Evolutionary conservation across 2,888 invertebrate genomes (phyloP), one percentile per base, ranked within the genome.

Genomic region (Drosophila neoperkinsi): DNA sequence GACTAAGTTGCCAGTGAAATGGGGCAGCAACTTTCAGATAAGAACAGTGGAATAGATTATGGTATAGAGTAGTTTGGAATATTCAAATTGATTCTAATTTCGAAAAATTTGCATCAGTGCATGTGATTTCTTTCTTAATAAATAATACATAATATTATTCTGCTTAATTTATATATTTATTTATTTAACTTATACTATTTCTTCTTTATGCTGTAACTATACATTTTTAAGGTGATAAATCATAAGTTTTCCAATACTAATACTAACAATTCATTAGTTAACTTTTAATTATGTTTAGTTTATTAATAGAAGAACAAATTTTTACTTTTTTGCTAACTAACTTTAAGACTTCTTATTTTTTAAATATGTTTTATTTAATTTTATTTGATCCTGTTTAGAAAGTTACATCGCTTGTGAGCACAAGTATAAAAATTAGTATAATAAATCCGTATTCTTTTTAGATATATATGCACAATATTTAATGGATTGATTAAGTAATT

Each of bases 1-100:
- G 11, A 13, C 13, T 30, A 55, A 70, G 43, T 30, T 41, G 13
- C 18, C 3, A 33, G 28, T 58, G 28, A 73, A 74, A 53, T 73
- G 41, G 73, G 52, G 13, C 60, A 72, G 4, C 18, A 57, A 61
- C 61, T 36, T 34, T n/a, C 16, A 25, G 61, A 55, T 43, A 52
- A 49, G 34, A 46, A 46, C 25, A 52, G 43, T 5, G 31, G n/a
- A 11, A 16, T 13, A 18, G 53, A 25, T 34, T 52, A 1, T 28
- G 10, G 18, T 2, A 5, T 16, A 9, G 13, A 33, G 13, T n/a
- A 1, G 16, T 9, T 36, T 16, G 13, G 16, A 49, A 13, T 36
- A 51, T 49, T 49, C n/a, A 38, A 60, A 65, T 65, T 31, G 18
- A 41, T 41, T n/a, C n/a, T 11, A n/a, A 41, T 11, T 41, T 41